Evolutionary conservation across 2,113 vertebrate genomes (phyloP), one percentile per base, ranked within the genome.

Genomic region (Oreochromis aureus): DNA sequence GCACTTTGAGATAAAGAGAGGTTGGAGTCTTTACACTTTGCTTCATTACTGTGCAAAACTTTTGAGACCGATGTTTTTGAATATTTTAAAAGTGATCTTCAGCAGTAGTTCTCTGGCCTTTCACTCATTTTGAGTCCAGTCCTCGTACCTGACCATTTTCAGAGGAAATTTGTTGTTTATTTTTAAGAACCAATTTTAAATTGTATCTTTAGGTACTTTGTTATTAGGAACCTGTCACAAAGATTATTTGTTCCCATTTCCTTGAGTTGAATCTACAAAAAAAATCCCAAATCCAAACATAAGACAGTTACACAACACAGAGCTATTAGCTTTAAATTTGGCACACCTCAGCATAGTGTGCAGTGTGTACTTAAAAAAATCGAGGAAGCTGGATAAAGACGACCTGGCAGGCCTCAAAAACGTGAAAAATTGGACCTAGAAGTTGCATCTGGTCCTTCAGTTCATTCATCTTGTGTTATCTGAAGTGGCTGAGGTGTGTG

Each of bases 1-100:
- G 98, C 97, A 2, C 95, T 97, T 90, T 99, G 97, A 97, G 46
- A 83, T 48, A 55, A 86, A 88, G 18, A 66, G 46, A 92, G 93
- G 92, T 93, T 39, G 16, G 90, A 86, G 36, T 24, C 24, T 9
- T 46, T 10, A n/a, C 48, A 73, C 44, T 51, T 51, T 18, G 24
- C 3, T 76, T 76, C 41, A 10, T 73, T 18, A 46, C 22, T 73
- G 69, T 46, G 69, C 22, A 73, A 27, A 73, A 73, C 41, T 0
- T 46, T 73, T 3, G 9, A 27, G 69, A 73, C 69, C 44, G 39
- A n/a, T 66, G 61, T 39, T 66, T 39, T 66, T 22, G 11, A 44
- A 24, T 71, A 44, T 66, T 71, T 66, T 1, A 39, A 66, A 66
- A 22, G 34, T 39, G 61, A 66, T 66, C 19, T 39, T 66, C 13